Evolutionary conservation across 2,888 invertebrate genomes (phyloP).

Genomic region (Molanna angustata): DNA sequence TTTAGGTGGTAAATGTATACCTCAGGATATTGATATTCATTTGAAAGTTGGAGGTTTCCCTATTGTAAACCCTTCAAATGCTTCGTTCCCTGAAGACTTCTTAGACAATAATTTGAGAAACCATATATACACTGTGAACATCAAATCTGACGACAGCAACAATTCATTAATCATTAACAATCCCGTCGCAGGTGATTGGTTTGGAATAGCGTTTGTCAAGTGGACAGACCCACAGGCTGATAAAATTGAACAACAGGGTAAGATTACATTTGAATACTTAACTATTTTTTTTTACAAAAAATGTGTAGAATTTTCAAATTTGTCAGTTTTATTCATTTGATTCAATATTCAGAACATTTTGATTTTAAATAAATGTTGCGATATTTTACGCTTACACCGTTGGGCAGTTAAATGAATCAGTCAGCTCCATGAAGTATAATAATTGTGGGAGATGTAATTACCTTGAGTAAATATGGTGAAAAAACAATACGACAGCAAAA

Average conservation of each 20-base stretch:
- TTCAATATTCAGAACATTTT: no score
- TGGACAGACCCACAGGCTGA: conserved; percentile 72
- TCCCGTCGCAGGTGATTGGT: conserved; percentile 76
- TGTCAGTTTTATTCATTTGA: no score
- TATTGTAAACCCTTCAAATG: conserved; percentile 77
- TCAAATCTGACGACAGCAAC: conserved; percentile 61
- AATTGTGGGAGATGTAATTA: no score
- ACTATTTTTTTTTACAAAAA: no score
- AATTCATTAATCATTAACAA: conserved; percentile 59
- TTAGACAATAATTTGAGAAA: conserved; percentile 49
- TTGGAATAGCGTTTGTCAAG: conserved; percentile 72
- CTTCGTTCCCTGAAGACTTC: conserved; percentile 68
- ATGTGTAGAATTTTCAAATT: no score
- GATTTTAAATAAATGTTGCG: no score
- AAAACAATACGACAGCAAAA: no score
- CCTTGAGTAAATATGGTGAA: no score
- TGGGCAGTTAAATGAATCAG: no score
- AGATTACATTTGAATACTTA: no score
- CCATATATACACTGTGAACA: conserved; percentile 55
- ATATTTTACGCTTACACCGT: no score
- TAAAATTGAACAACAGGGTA: conserved; percentile 74
- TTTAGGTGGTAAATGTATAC: conserved; percentile 57
- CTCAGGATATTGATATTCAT: conserved; percentile 64
- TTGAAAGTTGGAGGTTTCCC: conserved; percentile 81
- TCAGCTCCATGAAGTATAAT: no score